Base-by-base conservation (phyloP, 2,888 invertebrate species). In the Theodoxus fluviatilis region DNA sequence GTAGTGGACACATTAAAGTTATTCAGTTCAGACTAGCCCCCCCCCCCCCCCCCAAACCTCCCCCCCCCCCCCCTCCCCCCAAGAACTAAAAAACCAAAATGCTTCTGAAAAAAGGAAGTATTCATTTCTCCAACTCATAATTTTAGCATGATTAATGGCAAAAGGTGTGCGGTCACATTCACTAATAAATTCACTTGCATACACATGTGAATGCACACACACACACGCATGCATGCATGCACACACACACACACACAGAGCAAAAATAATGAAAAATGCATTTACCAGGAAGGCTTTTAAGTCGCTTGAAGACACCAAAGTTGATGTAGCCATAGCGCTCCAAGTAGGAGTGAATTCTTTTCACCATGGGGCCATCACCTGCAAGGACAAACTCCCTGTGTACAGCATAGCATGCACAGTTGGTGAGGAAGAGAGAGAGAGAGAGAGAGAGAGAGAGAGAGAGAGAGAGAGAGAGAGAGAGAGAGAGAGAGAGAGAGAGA, bases 311-410 rank as follows among this genome's bases (percentile, higher is more conserved):
- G 66, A 97, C 93, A 0, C 99, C 99, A 89, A 95, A 98, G 89
- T 99, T 99, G 75, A 99, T 96, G 82, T 94, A 96, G 1, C 98
- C 98, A 87, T 98, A 95, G 59, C 99, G 91, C 83, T 98, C 95
- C 47, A 99, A 89, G 87, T 94, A 99, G 0, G 94, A 93, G 88
- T 96, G 96, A 38, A 95, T 91, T 76, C 97, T 91, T 84, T 92
- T 91, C 1, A 96, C 91, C 31, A 98, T 22, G 18, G 22, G 18
- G 22, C 47, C 22, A 47, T 22, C 18, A 18, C 22, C 18, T 22
- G 22, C 47, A n/a, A 47, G 18, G 22, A 18, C 4, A 3, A 18
- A 47, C 47, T 47, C 18, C 47, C 18, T 22, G 31, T 35, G n/a
- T n/a, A n/a, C n/a, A n/a, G n/a, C n/a, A n/a, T n/a, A n/a, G n/a